phyloP scores from a whole-genome alignment of 2,113 vertebrate genomes.

The Todiramphus saurophagus region DNA sequence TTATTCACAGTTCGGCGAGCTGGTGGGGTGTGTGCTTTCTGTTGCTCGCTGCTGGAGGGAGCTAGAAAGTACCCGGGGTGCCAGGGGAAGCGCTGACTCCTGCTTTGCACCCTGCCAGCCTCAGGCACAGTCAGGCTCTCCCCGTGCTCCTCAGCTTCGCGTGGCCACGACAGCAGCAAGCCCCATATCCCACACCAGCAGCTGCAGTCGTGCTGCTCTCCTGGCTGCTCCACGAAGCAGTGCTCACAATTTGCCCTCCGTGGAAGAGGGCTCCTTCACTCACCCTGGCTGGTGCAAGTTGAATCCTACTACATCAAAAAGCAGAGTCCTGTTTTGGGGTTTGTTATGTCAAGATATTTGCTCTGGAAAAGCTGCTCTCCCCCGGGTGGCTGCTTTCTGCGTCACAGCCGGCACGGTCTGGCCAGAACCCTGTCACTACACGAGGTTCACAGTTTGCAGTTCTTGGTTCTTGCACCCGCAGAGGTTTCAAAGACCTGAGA shows the following conservation, averaged over 20 bases:
- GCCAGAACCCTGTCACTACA: neutral
- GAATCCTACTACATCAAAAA: fast-evolving
- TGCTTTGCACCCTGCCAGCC: neutral
- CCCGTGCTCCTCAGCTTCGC: fast-evolving
- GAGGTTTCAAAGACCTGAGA: neutral
- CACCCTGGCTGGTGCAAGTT: fast-evolving
- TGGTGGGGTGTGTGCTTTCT: neutral
- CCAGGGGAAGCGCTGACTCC: fast-evolving
- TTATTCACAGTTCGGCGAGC: neutral
- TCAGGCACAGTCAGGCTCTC: neutral
- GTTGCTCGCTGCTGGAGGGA: neutral
- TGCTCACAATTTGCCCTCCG: neutral
- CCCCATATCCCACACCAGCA: neutral
- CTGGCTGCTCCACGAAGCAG: fast-evolving
- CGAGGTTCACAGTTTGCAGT: neutral
- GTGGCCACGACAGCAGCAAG: neutral
- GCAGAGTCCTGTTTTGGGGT: neutral
- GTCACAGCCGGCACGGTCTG: fast-evolving
- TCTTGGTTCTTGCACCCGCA: neutral
- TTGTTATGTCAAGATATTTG: neutral
- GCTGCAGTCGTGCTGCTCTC: neutral
- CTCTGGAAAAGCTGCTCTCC: neutral
- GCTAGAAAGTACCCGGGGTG: neutral
- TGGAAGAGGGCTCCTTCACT: neutral
- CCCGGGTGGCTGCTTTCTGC: neutral